Evolutionary conservation across 1,140 invertebrate genomes (phyloP).

Genomic region (Brachionus rubens): DNA sequence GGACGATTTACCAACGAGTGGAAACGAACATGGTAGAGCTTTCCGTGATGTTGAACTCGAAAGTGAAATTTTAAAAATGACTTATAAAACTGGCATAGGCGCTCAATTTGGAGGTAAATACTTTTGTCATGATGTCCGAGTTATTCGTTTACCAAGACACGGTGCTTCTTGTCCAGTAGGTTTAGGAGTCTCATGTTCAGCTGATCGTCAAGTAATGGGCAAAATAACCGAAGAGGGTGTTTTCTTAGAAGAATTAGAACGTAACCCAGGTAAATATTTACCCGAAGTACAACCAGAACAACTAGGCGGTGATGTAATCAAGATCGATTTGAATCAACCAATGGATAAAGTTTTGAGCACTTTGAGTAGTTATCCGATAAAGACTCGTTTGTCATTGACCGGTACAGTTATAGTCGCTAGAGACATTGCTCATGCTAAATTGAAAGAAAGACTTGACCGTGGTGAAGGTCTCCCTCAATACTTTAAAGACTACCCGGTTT

Average conservation of each 20-base stretch:
- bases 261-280: slow-evolving; percentile 58
- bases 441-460: slow-evolving; percentile 56
- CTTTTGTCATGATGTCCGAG: slow-evolving; percentile 61
- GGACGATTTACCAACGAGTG: slow-evolving; percentile 56
- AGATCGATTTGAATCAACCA: slow-evolving; percentile 57
- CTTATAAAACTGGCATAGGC: slow-evolving; percentile 57
- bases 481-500: slow-evolving; percentile 59
- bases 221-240: slow-evolving; percentile 59
- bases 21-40: slow-evolving; percentile 59
- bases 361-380: slow-evolving; percentile 55
- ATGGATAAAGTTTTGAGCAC: slow-evolving; percentile 55
- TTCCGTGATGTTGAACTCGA: slow-evolving; percentile 59
- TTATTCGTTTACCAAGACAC: slow-evolving; percentile 58
- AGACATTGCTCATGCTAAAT: slow-evolving; percentile 61
- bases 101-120: slow-evolving; percentile 62
- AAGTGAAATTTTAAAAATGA: slow-evolving; percentile 55
- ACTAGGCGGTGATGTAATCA: slow-evolving; percentile 56
- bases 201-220: slow-evolving; percentile 59
- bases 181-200: slow-evolving; percentile 61
- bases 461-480: slow-evolving; percentile 59
- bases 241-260: slow-evolving; percentile 60
- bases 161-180: slow-evolving; percentile 61
- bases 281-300: slow-evolving; percentile 55
- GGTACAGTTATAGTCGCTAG: slow-evolving; percentile 60
- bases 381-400: slow-evolving; percentile 56